Conservation (phyloP, 2,888 invertebrate species). For the Drymonia ruficornis region DNA sequence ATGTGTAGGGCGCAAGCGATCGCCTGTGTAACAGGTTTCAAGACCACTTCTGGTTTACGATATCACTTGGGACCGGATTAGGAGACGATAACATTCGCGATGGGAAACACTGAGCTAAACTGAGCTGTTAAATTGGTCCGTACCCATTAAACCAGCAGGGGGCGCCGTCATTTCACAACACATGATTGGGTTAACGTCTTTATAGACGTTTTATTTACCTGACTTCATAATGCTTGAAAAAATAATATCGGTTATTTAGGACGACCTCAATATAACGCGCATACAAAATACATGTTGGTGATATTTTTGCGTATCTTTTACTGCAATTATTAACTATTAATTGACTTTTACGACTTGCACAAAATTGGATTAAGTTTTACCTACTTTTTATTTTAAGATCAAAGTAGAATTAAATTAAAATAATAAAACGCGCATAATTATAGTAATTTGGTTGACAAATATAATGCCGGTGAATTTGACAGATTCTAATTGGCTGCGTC, state of each 20-base stretch:
- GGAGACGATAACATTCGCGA: constrained; percentile 77
- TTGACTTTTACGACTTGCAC: constrained; percentile 4
- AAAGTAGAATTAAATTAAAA: background rate
- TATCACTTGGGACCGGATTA: constrained; percentile 79
- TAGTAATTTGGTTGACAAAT: background rate
- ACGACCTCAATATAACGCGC: background rate
- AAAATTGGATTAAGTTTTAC: background rate
- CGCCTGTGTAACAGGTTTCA: constrained; percentile 74
- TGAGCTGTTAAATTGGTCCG: constrained; percentile 70
- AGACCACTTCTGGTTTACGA: constrained; percentile 80
- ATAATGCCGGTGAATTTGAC: background rate
- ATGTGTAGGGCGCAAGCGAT: constrained; percentile 69
- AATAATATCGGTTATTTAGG: constrained; percentile 11
- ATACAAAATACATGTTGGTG: too few relatives aligned
- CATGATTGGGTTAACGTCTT: constrained; percentile 53
- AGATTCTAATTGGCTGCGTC: too few relatives aligned
- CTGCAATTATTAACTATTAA: background rate
- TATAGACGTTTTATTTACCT: constrained; percentile 47
- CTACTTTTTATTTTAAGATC: background rate
- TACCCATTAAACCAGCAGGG: constrained; percentile 66
- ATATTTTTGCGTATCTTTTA: too few relatives aligned
- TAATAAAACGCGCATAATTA: background rate
- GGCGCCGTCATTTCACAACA: constrained; percentile 54
- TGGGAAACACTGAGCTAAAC: constrained; percentile 74
- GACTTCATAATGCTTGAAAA: constrained; percentile 29